Percentiles rank a stretch among this genome's conserved stretches.
These are phyloP conservation scores for Aphrocallistes beatrix DNA, from an alignment of 37 sponge, comb jelly and placozoan species.

Conservation along the genomic window DNA sequence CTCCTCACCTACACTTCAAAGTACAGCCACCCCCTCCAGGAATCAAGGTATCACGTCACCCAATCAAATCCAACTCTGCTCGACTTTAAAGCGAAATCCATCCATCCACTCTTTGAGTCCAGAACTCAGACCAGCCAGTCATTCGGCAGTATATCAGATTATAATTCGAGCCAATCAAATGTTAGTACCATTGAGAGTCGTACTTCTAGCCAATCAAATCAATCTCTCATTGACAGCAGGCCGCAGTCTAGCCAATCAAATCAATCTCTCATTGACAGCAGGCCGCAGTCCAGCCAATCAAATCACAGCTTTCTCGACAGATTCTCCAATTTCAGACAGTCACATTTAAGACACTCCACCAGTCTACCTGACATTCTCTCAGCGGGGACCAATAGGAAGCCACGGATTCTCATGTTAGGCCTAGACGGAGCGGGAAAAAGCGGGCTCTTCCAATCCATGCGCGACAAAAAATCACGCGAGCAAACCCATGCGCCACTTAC, in stretches of 20 bases:
- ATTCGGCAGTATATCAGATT: too few relatives aligned
- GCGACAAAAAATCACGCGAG: neutral
- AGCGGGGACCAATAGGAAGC: neutral
- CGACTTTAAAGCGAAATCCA: too few relatives aligned
- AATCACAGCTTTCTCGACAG: neutral
- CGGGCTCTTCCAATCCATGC: neutral
- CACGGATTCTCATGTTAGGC: neutral
- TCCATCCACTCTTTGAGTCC: too few relatives aligned
- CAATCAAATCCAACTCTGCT: too few relatives aligned
- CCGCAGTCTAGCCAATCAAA: neutral
- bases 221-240: neutral
- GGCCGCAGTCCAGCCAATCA: neutral
- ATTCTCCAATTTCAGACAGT: neutral
- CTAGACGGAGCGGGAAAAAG: neutral
- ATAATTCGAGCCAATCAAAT: too few relatives aligned
- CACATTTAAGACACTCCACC: neutral
- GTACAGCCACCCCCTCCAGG: neutral
- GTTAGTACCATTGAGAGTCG: too few relatives aligned
- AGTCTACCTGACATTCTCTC: neutral
- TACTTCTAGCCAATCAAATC: too few relatives aligned
- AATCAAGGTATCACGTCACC: too few relatives aligned
- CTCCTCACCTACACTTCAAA: neutral
- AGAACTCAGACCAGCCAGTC: too few relatives aligned
- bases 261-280: neutral
- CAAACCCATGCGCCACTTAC: neutral